Conservation (phyloP, 1,140 invertebrate genomes). For the Drosophila repleta region DNA sequence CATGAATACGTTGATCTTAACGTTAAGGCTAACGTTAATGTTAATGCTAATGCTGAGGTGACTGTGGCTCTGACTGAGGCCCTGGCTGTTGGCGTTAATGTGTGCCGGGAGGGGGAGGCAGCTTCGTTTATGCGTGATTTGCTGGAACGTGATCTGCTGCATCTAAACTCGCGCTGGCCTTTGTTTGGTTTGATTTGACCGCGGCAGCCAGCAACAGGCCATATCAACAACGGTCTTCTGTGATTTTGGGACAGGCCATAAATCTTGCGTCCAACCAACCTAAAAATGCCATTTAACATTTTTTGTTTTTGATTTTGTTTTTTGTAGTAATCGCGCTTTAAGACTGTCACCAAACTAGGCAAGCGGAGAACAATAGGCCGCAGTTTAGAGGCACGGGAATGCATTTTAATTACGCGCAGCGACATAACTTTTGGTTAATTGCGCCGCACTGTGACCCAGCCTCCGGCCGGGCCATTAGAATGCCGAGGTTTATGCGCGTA, state of each 20-base stretch:
- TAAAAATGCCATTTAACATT: constrained; percentile 70
- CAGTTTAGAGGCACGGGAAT: constrained; percentile 54
- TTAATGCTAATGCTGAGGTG: constrained; percentile 42
- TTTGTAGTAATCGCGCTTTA: constrained; percentile 57
- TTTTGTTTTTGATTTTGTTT: constrained; percentile 34
- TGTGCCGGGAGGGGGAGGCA: constrained; percentile 14
- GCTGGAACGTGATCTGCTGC: constrained; percentile 54
- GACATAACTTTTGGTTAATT: constrained; percentile 77
- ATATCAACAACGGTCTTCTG: constrained; percentile 64
- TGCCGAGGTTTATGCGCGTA: constrained; percentile 59
- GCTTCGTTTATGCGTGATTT: constrained; percentile 76
- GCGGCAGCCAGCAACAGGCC: constrained; percentile 49
- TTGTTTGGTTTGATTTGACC: constrained; percentile 44
- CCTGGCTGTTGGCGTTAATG: constrained; percentile 48
- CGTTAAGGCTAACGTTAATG: constrained; percentile 57
- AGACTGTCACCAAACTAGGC: constrained; percentile 30
- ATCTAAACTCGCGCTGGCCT: constrained; percentile 13
- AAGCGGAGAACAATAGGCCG: constrained; percentile 62
- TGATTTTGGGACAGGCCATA: constrained; percentile 77
- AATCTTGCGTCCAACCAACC: constrained; percentile 62
- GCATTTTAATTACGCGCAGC: constrained; percentile 70
- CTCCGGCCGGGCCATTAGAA: constrained; percentile 26
- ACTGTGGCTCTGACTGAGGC: constrained; percentile 24
- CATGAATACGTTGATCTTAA: constrained; percentile 76
- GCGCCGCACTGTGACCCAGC: constrained; percentile 20